Evolutionary conservation across 2,888 invertebrate species (phyloP).

Genomic region (Tethea ocularis): DNA sequence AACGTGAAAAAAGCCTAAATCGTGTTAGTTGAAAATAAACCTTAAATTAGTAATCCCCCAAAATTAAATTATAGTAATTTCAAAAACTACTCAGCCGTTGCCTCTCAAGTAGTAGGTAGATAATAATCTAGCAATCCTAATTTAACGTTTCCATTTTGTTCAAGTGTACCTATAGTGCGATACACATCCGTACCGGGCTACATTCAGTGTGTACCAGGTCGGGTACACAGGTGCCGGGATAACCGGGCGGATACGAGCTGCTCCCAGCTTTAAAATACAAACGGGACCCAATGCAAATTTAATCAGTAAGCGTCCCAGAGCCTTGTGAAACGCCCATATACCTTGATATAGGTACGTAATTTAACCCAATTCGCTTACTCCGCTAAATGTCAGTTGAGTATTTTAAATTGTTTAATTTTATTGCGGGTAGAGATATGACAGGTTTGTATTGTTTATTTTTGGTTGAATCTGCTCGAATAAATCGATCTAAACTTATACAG

Average conservation of each 20-base stretch:
- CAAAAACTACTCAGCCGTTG: too few relatives aligned
- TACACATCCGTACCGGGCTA: neutral
- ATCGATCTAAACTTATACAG: neutral
- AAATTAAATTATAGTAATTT: too few relatives aligned
- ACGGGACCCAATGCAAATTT: slow-evolving; percentile 47
- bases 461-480: neutral
- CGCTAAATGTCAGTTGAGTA: slow-evolving; percentile 5
- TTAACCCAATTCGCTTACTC: slow-evolving; percentile 2
- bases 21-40: too few relatives aligned
- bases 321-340: slow-evolving; percentile 3
- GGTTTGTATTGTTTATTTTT: neutral
- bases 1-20: too few relatives aligned
- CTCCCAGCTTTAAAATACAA: slow-evolving; percentile 41
- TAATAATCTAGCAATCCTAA: neutral
- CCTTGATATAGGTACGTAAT: slow-evolving; percentile 3
- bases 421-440: neutral
- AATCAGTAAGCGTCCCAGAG: slow-evolving; percentile 36
- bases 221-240: slow-evolving; percentile 34
- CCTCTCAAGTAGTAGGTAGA: neutral
- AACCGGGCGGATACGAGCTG: slow-evolving; percentile 22
- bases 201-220: neutral
- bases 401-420: neutral
- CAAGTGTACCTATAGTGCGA: neutral
- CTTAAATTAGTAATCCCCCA: too few relatives aligned
- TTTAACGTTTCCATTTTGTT: neutral